Base-by-base conservation (phyloP, 2,888 invertebrate species). In the Eucera pruinosa region DNA sequence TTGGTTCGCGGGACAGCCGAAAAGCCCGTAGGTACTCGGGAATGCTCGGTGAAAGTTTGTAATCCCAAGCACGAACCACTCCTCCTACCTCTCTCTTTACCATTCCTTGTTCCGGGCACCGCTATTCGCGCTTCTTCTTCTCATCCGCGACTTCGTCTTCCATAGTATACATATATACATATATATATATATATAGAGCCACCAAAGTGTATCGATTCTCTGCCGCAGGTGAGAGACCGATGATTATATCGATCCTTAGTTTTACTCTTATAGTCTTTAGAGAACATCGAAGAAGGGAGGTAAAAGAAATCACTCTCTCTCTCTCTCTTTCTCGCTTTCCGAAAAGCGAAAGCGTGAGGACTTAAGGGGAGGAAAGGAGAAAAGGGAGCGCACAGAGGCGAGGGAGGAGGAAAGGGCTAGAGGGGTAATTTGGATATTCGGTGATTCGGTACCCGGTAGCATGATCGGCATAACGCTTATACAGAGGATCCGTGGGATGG, bases 231-330 rank as follows among this genome's bases (percentile, higher is more conserved):
- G 89, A 89, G 88, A 90, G 86, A 90, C 90, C 90, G 88, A 89
- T 90, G 89, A 90, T 91, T 91, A 91, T 85, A 89, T 88, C 89
- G 90, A 90, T 90, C 88, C n/a, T n/a, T n/a, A n/a, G n/a, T n/a
- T n/a, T n/a, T n/a, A n/a, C n/a, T n/a, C n/a, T n/a, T n/a, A n/a
- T n/a, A n/a, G n/a, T n/a, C n/a, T n/a, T n/a, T n/a, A n/a, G n/a
- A n/a, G n/a, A n/a, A n/a, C n/a, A n/a, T n/a, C n/a, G n/a, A n/a
- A n/a, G n/a, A n/a, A n/a, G n/a, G n/a, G n/a, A n/a, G n/a, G n/a
- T n/a, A n/a, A n/a, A n/a, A n/a, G n/a, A n/a, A n/a, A n/a, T n/a
- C n/a, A n/a, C n/a, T n/a, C n/a, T n/a, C n/a, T n/a, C n/a, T n/a
- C n/a, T n/a, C n/a, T n/a, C n/a, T n/a, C n/a, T n/a, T n/a, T n/a